Base-by-base conservation (phyloP, 2,113 vertebrate genomes). In the Petroica traversi region DNA sequence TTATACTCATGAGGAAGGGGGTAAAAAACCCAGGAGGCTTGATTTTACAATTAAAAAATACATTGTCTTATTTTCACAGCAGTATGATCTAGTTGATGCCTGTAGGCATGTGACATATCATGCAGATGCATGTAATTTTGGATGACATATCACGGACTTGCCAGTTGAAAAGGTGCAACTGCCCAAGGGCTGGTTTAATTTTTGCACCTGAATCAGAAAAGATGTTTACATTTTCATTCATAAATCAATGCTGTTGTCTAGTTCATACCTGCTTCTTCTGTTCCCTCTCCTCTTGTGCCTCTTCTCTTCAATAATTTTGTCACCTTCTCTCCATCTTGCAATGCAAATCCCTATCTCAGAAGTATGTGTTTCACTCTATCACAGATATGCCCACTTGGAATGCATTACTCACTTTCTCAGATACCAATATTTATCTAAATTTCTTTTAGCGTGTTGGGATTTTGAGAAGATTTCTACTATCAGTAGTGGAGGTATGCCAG, bases 121-220 rank as follows among this genome's bases (percentile, higher is more conserved):
- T 49, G 22, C 38, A 79, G 46, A 71, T 2, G 6, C 43, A 19
- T 66, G 34, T 74, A 1, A 33, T 64, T 87, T 88, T 88, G 55
- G 46, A 66, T 89, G 55, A 95, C 23, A 12, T 61, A 48, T 71
- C 52, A 63, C 29, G 51, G 66, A 63, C 29, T 83, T 89, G 38
- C 38, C 72, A 88, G 15, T 83, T 93, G 36, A 58, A 88, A 61
- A 89, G 29, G 41, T 11, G 72, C 52, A 92, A 59, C 34, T 89
- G 75, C 74, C 59, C 59, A 83, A 71, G 33, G 82, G 67, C 48
- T 93, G 66, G 40, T 80, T 86, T 85, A 66, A 55, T 40, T 90
- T 95, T 89, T 77, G 36, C 36, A 93, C 72, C 55, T 90, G 78
- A 96, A 63, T 74, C 59, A 69, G 82, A 73, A 88, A 85, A 25